Percentiles rank a stretch among this genome's conserved stretches.
Conservation (phyloP, 2,113 vertebrate species). For the Vanacampus margaritifer region DNA sequence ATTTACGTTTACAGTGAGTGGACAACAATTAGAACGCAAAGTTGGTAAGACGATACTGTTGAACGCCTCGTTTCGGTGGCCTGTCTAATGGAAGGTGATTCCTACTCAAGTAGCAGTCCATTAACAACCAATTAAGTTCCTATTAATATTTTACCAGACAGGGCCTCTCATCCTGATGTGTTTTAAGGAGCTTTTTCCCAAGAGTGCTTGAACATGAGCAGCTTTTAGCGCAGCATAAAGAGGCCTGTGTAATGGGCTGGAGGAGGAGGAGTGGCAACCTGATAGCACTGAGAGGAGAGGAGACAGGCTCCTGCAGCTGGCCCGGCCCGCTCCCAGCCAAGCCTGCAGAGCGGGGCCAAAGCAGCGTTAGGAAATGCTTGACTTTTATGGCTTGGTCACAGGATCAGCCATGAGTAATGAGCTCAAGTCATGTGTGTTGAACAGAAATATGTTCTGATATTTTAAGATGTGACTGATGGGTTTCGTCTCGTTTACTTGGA, state of each 20-base stretch:
- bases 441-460: constrained; percentile 39
- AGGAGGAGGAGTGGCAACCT: constrained; percentile 71
- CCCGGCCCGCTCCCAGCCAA: constrained; percentile 28
- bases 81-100: constrained; percentile 63
- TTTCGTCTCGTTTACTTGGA: constrained; percentile 26
- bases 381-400: constrained; percentile 44
- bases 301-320: constrained; percentile 70
- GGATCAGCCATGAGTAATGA: constrained; percentile 44
- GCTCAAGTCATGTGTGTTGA: constrained; percentile 18
- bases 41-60: constrained; percentile 61
- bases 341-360: constrained; percentile 16
- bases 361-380: constrained; percentile 39
- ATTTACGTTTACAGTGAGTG: constrained; percentile 47
- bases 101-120: constrained; percentile 71
- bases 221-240: constrained; percentile 78
- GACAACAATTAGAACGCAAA: constrained; percentile 62
- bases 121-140: constrained; percentile 79
- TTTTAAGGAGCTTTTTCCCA: constrained; percentile 73
- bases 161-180: constrained; percentile 72
- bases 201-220: constrained; percentile 76
- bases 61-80: constrained; percentile 55
- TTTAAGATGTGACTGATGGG: constrained; percentile 29
- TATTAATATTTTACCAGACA: constrained; percentile 80
- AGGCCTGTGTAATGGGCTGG: constrained; percentile 72
- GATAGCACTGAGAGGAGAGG: constrained; percentile 68